These are phyloP conservation scores for Ciona savignyi DNA, from an alignment of 23 tunicate species.

Conservation along the genomic window DNA sequence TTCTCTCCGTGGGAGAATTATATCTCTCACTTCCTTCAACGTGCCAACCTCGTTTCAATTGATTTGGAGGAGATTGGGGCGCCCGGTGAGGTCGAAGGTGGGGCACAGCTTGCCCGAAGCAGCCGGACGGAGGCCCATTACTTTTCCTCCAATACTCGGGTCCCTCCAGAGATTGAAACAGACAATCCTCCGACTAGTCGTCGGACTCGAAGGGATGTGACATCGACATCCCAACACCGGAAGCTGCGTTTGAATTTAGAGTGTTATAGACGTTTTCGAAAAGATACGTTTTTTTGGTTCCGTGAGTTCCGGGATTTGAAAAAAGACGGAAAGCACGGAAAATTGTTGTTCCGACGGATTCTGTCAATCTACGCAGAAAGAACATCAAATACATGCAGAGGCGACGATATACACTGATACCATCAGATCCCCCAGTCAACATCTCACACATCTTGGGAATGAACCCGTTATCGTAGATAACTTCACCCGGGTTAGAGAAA, in stretches of 20 bases:
- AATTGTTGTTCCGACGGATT: not conserved
- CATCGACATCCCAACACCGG: not conserved
- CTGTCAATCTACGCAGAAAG: not conserved
- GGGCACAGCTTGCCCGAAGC: not conserved
- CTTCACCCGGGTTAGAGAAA: too few relatives aligned
- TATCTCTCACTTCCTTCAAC: not conserved
- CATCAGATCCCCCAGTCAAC: too few relatives aligned
- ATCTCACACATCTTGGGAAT: too few relatives aligned
- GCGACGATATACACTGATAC: too few relatives aligned
- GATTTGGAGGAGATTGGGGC: not conserved
- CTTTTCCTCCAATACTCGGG: conserved; percentile 5
- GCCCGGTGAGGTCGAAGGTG: not conserved
- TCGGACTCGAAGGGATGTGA: not conserved
- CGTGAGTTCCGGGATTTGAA: not conserved
- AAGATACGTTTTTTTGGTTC: not conserved
- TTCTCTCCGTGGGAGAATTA: conserved; percentile 15
- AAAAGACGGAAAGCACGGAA: not conserved
- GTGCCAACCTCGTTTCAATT: not conserved
- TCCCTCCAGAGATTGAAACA: not conserved
- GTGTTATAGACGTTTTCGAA: not conserved
- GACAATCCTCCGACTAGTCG: not conserved
- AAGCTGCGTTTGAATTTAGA: not conserved
- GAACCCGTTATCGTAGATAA: too few relatives aligned
- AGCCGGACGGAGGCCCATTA: conserved; percentile 4
- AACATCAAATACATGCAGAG: not conserved